These are phyloP conservation scores for Bombus cullumanus DNA, from an alignment of 1,140 invertebrate species.

Conservation along the genomic window DNA sequence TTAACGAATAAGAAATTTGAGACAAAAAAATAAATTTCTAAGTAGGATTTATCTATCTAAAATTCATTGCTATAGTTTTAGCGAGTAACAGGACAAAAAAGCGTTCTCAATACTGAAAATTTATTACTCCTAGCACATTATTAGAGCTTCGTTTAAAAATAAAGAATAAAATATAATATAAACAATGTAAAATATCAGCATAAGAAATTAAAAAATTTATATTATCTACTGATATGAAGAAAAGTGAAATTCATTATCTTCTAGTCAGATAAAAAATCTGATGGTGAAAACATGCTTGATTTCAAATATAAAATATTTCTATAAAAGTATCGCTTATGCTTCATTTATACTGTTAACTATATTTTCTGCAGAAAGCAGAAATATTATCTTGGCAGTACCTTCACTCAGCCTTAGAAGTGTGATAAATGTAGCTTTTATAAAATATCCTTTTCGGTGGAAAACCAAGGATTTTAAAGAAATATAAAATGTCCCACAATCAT, in stretches of 20 bases:
- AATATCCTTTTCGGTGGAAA: constrained; percentile 70
- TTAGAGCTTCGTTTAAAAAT: constrained; percentile 33
- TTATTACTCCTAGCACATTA: constrained; percentile 39
- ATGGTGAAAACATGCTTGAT: constrained; percentile 49
- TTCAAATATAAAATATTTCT: constrained; percentile 63
- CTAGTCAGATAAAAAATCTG: constrained; percentile 51
- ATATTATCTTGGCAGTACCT: constrained; percentile 71
- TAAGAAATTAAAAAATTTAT: constrained; percentile 64
- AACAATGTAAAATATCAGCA: constrained; percentile 57
- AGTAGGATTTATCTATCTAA: background rate
- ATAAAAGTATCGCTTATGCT: constrained; percentile 62
- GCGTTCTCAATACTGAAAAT: constrained; percentile 45
- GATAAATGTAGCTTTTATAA: constrained; percentile 67
- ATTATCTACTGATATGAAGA: constrained; percentile 62
- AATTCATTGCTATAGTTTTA: constrained; percentile 37
- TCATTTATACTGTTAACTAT: constrained; percentile 61
- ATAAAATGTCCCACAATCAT: constrained; percentile 53
- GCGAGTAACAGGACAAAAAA: constrained; percentile 20
- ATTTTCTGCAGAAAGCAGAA: constrained; percentile 53
- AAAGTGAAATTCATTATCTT: constrained; percentile 51
- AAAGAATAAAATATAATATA: constrained; percentile 38
- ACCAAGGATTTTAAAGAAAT: constrained; percentile 63
- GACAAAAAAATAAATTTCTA: background rate
- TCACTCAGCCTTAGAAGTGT: constrained; percentile 70
- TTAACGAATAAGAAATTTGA: background rate